Base-by-base conservation (phyloP, 2,797 vertebrate species). In the Hephaestus fuliginosus region DNA sequence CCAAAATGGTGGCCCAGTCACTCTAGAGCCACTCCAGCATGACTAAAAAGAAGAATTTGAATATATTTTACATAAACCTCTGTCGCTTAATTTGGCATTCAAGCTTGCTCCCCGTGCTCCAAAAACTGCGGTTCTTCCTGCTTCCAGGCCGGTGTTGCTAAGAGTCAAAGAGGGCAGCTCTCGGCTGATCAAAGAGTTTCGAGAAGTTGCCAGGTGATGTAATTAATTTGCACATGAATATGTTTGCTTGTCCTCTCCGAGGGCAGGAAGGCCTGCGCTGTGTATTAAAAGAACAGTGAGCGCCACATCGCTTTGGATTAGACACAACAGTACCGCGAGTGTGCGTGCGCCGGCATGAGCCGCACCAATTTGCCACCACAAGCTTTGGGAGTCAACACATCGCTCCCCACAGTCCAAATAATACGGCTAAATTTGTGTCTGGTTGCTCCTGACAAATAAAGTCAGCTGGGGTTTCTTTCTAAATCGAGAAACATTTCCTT, bases 211-310 rank as follows among this genome's bases (percentile, higher is more conserved):
- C 70, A 70, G 73, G 33, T 41, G 63, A 77, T 57, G 44, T 41
- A 69, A 64, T 66, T 74, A n/a, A 75, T 62, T 81, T 70, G 22
- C 53, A 64, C 58, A 48, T 48, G 20, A 78, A 78, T 62, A 63
- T 15, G 57, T 75, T 49, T 63, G 5, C 68, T 22, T 8, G 22
- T 5, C 5, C 44, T 72, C 49, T 69, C 43, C 25, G 33, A 67
- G 73, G 67, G 69, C 12, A 56, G 43, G 56, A 30, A 43, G 36
- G 9, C 25, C 64, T 12, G 25, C 41, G 2, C 68, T 53, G 64
- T 36, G 44, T 58, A 58, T 74, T 71, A 76, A 72, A 74, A 78
- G 41, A 33, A 30, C 72, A 63, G 52, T 68, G 64, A 85, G 81
- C 75, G 52, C 65, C 30, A 20, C 74, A 68, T 67, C 52, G 2